Base-by-base conservation (phyloP, 1,140 invertebrate genomes). In the Pristionchus pacificus region DNA sequence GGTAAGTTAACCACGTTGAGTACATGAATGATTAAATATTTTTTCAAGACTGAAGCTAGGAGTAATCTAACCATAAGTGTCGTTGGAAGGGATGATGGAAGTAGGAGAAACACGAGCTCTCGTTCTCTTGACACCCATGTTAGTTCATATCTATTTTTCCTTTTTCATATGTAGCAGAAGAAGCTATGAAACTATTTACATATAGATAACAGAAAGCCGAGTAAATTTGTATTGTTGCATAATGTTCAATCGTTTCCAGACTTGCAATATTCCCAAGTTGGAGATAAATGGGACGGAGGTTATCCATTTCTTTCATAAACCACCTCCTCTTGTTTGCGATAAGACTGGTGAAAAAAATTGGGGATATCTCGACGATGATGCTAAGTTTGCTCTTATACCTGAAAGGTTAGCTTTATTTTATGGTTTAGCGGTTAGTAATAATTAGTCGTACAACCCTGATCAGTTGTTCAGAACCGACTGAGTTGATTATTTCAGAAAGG, bases 201-300 rank as follows among this genome's bases (percentile, higher is more conserved):
- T n/a, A n/a, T n/a, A n/a, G n/a, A n/a, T n/a, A n/a, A n/a, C n/a
- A n/a, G n/a, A 49, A 19, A 49, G 38, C 38, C 38, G 38, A 49
- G 19, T 6, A 6, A 10, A 10, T 49, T 19, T 49, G 38, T 6
- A 10, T 49, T 49, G 38, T 49, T 49, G 6, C 38, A 19, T 49
- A 19, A 49, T 49, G 19, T 49, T 49, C 38, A 49, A 10, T 10
- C n/a, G 49, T 29, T 15, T 62, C 57, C 49, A 75, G 64, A 32
- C 61, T 33, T 76, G 75, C 57, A 71, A 66, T 15, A 76, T 76
- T 33, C 75, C 75, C 15, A 76, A 76, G 59, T 60, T 76, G 57
- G 74, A 76, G 19, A 72, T 72, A 15, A 67, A 76, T 49, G 65
- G 68, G 30, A 60, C 58, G 1, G 75, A 75, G 60, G 74, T 76